Base-by-base conservation (phyloP, 2,888 invertebrate genomes). In the Prosopocoilus inquinatus region DNA sequence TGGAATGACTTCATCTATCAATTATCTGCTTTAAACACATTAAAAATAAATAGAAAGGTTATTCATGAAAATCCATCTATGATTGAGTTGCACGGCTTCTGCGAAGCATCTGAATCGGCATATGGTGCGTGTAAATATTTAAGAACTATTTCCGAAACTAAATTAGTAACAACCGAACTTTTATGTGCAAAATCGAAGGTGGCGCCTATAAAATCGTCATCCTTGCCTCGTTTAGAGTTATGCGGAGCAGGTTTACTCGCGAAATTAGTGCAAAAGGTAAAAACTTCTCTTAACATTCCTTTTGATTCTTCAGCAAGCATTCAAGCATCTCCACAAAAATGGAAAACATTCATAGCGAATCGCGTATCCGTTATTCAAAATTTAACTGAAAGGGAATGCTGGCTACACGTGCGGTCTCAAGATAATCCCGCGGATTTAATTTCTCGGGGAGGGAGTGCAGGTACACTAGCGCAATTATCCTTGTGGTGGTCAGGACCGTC, bases 381-480 rank as follows among this genome's bases (percentile, higher is more conserved):
- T 8, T n/a, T 48, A 9, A 52, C 64, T 16, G 57, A 61, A 7
- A 12, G 49, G 1, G 50, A 51, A 2, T 46, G 36, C n/a, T 71
- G 69, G 68, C 47, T 46, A 34, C 64, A 70, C 48, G 65, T 70
- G 0, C 46, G 57, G 8, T 59, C 64, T 5, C 50, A 58, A 36
- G 45, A 59, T 4, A 72, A 71, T 48, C 66, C 70, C 0, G 67
- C 68, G 8, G 68, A 70, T 50, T 64, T 64, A 12, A 62, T 68
- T 2, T 70, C 69, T 0, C 45, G 71, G 12, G 71, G 70, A 1
- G 9, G 50, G 34, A 34, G 36, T 15, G 46, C 34, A 12, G 15
- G 39, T 4, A 20, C 39, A 7, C 57, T 46, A 32, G 20, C 9
- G 11, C 16, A 47, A 46, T 50, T n/a, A 9, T 9, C 12, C 5